Evolutionary conservation across 2,888 invertebrate species (phyloP), one percentile per base, ranked within the genome.

Genomic region (Andricus curvator): DNA sequence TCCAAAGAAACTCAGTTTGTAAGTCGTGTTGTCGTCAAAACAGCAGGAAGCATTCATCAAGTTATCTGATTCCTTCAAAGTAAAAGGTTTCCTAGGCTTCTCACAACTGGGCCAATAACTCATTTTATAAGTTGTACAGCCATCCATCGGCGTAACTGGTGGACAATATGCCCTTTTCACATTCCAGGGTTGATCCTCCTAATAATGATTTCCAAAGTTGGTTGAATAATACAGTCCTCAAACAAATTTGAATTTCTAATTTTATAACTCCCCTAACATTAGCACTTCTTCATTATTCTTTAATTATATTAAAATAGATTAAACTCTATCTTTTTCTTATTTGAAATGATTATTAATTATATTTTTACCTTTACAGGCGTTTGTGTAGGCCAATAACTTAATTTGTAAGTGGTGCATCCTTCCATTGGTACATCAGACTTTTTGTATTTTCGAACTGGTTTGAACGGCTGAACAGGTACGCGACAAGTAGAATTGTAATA

Each of bases 361-460:
- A 74, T n/a, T 65, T 51, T 84, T 82, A 89, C 91, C 82, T 89
- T 89, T 1, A 70, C 37, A 2, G 84, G 83, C 4, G 83, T 9
- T 48, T 88, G 85, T 15, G 84, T 89, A 0, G 94, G 94, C 91
- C 94, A 94, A 87, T 94, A 95, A 2, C 95, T 95, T 91, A 95
- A 93, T 87, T 93, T 94, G 83, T 95, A 94, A 0, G 94, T 94
- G 1, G 95, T 95, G 44, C 90, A 90, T n/a, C 92, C 91, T 29
- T 95, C 95, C 93, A 95, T 94, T 85, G 94, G 94, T 29, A 94
- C 94, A 84, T 93, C 89, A 4, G 94, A 93, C 86, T 93, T 94
- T 82, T 93, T 93, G 86, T 94, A 95, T 83, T 91, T 92, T 79
- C 93, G 91, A 62, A 89, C 80, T 0, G 95, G 95, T 2, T 93